Conservation (phyloP, 2,797 vertebrate species). For the Setipinna tenuifilis region DNA sequence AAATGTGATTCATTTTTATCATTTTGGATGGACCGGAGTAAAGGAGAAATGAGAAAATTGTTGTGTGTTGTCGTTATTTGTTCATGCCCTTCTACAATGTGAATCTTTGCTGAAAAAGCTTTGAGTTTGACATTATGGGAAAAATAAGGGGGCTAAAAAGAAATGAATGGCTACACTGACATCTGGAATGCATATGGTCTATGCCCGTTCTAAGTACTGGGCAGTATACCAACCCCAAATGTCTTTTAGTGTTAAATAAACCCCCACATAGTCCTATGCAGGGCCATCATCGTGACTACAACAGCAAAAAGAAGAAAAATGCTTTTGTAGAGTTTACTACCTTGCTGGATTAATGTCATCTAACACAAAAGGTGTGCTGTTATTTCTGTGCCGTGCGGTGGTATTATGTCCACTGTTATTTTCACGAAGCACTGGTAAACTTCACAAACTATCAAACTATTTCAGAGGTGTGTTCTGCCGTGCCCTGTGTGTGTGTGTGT, state of each 20-base stretch:
- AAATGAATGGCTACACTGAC: not conserved
- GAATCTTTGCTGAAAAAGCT: not conserved
- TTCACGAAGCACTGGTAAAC: too few species aligned
- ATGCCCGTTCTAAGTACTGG: not conserved
- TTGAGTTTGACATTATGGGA: not conserved
- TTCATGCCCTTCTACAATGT: not conserved
- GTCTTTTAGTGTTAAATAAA: not conserved
- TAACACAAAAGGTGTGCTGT: not conserved
- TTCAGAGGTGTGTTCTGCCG: not conserved
- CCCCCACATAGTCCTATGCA: not conserved
- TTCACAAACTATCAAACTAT: not conserved
- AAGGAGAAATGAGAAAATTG: not conserved
- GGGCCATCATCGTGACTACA: not conserved
- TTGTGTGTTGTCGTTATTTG: not conserved
- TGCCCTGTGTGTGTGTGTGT: too few species aligned
- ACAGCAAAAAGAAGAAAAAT: not conserved
- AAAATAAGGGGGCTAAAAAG: not conserved
- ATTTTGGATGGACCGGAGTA: not conserved
- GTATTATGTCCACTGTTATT: too few species aligned
- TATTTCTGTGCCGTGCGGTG: not conserved
- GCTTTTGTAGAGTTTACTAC: not conserved
- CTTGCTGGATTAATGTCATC: not conserved
- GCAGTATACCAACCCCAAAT: not conserved
- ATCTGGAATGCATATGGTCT: not conserved
- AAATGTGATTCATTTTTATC: not conserved